Evolutionary conservation across 2,797 vertebrate genomes (phyloP).

Genomic region (Thamnophis elegans): DNA sequence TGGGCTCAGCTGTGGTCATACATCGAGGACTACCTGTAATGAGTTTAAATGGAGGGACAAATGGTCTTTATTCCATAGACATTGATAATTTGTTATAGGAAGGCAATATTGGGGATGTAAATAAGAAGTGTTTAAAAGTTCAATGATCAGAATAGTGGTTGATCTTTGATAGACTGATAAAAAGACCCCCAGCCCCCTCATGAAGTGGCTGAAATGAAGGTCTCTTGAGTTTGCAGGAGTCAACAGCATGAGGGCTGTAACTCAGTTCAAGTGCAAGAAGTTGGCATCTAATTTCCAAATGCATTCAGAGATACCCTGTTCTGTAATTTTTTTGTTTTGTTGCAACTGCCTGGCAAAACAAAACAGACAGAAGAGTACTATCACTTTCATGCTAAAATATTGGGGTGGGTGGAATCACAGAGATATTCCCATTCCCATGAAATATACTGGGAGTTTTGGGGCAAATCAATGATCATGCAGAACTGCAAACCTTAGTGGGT

Average conservation of each 20-base stretch:
- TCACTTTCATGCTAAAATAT: background rate
- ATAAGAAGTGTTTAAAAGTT: background rate
- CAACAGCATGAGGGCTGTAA: background rate
- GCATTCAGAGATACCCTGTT: background rate
- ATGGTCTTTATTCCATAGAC: background rate
- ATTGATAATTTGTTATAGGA: background rate
- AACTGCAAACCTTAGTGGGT: background rate
- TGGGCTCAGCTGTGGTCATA: too few relatives aligned
- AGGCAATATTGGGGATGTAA: background rate
- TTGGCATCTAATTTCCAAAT: background rate
- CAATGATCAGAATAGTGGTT: background rate
- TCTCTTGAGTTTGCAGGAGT: background rate
- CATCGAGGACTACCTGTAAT: background rate
- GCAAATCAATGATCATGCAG: background rate
- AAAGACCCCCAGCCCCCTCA: background rate
- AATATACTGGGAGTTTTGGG: background rate
- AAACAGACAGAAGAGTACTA: background rate
- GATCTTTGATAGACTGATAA: background rate
- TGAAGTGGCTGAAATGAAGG: background rate
- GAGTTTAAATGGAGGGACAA: background rate
- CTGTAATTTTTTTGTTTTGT: background rate
- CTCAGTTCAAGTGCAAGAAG: background rate
- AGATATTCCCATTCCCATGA: background rate
- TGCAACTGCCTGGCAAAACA: background rate
- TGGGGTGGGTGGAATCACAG: background rate